phyloP scores from a whole-genome alignment of 2,888 invertebrate genomes.

The Stenchaetothrips biformis region DNA sequence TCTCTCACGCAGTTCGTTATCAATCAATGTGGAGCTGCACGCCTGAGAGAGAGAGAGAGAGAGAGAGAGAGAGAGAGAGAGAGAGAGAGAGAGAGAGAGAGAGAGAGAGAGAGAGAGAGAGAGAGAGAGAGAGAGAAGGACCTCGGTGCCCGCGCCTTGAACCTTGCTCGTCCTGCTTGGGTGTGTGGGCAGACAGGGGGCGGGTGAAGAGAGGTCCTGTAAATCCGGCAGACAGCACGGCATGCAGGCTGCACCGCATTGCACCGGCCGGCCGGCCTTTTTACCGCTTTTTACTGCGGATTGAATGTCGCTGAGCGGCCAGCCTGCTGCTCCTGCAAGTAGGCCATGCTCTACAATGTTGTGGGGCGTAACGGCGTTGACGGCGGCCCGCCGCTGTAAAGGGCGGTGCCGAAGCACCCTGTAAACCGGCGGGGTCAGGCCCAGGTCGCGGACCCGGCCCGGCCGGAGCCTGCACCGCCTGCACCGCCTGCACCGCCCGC shows the following conservation, averaged over 20 bases:
- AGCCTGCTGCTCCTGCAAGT: background rate
- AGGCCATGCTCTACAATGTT: background rate
- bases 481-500: background rate
- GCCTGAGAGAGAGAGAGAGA: background rate
- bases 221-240: background rate
- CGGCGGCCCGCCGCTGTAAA: background rate
- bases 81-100: background rate
- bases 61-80: constrained; percentile 12
- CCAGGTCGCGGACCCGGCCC: background rate
- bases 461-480: background rate
- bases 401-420: background rate
- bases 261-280: background rate
- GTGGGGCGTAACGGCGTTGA: background rate
- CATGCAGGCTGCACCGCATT: background rate
- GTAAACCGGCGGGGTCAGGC: background rate
- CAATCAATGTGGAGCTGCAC: too few relatives aligned
- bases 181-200: too few relatives aligned
- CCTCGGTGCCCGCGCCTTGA: background rate
- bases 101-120: background rate
- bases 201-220: background rate
- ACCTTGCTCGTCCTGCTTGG: background rate
- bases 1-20: too few relatives aligned
- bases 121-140: background rate
- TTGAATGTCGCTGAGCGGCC: too few relatives aligned
- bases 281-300: too few relatives aligned